Conservation (phyloP, 2,113 vertebrate genomes). For the Myotis lucifugus region DNA sequence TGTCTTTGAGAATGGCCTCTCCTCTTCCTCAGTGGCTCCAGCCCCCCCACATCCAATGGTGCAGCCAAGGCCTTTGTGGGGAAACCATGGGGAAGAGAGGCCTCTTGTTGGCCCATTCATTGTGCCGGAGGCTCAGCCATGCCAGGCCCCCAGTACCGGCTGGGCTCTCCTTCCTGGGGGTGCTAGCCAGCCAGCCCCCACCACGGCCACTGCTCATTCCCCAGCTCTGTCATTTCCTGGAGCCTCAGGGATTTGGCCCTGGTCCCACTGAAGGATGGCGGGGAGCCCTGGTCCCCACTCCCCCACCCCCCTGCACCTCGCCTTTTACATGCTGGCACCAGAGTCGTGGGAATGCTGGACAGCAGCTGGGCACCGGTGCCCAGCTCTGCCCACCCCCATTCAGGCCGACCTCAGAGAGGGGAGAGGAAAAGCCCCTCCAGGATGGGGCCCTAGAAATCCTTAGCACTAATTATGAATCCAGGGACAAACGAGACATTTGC, state of each 20-base stretch:
- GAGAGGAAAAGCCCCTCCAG: constrained; percentile 49
- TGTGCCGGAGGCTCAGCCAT: constrained; percentile 44
- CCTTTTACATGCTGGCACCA: constrained; percentile 74
- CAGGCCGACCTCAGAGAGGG: constrained; percentile 38
- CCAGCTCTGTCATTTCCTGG: constrained; percentile 75
- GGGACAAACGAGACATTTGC: constrained; percentile 77
- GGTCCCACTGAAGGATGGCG: constrained; percentile 70
- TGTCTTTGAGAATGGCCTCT: constrained; percentile 31
- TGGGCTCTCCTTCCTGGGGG: constrained; percentile 71
- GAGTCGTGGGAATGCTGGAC: constrained; percentile 74
- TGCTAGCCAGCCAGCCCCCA: constrained; percentile 79
- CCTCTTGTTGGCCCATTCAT: constrained; percentile 73
- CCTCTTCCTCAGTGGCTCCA: constrained; percentile 39
- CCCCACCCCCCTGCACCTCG: constrained; percentile 40
- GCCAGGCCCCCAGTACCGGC: constrained; percentile 72
- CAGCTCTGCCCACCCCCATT: constrained; percentile 52
- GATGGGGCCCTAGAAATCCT: constrained; percentile 70
- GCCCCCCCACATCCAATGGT: constrained; percentile 36
- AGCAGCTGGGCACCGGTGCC: constrained; percentile 73
- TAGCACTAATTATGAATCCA: constrained; percentile 76
- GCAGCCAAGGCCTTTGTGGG: constrained; percentile 70
- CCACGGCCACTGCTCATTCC: constrained; percentile 55
- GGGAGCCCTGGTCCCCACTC: constrained; percentile 58
- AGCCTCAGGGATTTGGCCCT: constrained; percentile 66
- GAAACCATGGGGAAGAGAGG: constrained; percentile 69